Evolutionary conservation across 2,888 invertebrate species (phyloP).

Genomic region (Melangyna quadrimaculata): DNA sequence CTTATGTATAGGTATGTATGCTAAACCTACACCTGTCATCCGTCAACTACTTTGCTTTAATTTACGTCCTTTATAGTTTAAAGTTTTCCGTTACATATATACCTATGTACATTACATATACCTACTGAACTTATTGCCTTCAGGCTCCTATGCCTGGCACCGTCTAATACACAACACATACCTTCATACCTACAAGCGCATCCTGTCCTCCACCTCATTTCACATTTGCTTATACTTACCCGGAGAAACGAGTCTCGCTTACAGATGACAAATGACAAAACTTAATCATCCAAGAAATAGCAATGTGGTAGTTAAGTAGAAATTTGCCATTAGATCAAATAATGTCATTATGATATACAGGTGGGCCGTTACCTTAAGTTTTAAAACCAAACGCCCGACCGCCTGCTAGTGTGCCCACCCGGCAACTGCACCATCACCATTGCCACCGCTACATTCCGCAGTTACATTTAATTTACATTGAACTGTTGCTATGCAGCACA

Average conservation of each 20-base stretch:
- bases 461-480: constrained; percentile 29
- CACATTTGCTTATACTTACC: constrained; percentile 4
- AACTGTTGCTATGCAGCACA: constrained; percentile 27
- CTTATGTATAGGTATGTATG: not conserved
- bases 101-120: not conserved
- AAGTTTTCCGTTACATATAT: constrained; percentile 13
- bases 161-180: not conserved
- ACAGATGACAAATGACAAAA: constrained; percentile 66
- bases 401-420: too few relatives aligned
- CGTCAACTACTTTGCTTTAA: constrained; percentile 22
- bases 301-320: constrained; percentile 51
- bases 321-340: constrained; percentile 68
- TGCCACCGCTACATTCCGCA: not conserved
- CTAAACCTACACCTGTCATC: constrained; percentile 12
- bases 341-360: constrained; percentile 63
- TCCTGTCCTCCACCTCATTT: constrained; percentile 20
- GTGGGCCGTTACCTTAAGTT: constrained; percentile 42
- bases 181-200: not conserved
- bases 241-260: constrained; percentile 30
- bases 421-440: too few relatives aligned
- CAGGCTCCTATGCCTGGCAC: not conserved
- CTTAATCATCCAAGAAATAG: constrained; percentile 67
- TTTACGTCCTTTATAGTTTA: constrained; percentile 22
- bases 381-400: too few relatives aligned
- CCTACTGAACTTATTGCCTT: not conserved